Percentiles rank a stretch among this genome's conserved stretches.
phyloP scores from a whole-genome alignment of 2,113 vertebrate species.

The Callipepla squamata region DNA sequence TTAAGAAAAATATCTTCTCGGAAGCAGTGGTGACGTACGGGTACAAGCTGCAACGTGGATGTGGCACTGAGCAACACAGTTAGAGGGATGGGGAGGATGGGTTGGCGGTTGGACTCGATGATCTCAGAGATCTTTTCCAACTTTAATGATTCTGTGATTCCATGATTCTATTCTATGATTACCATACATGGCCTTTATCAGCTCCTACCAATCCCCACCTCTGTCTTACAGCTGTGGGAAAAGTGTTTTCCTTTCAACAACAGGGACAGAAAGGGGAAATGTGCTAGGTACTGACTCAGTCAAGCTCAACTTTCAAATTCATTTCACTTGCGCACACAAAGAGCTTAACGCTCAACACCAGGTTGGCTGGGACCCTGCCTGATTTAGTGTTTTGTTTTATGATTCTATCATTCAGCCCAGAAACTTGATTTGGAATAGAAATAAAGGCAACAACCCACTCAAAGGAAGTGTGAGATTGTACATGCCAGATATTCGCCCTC shows the following conservation, averaged over 20 bases:
- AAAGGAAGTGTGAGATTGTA: not conserved
- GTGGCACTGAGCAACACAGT: too few species aligned
- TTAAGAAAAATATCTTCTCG: too few species aligned
- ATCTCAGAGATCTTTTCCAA: too few species aligned
- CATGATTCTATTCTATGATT: too few species aligned
- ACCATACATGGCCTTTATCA: rapidly evolving
- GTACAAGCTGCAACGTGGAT: too few species aligned
- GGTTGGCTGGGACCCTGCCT: too few species aligned
- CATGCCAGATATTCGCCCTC: not conserved
- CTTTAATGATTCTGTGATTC: too few species aligned
- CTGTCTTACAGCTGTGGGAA: rapidly evolving
- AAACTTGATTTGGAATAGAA: not conserved
- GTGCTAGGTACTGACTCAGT: not conserved
- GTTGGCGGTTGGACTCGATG: too few species aligned
- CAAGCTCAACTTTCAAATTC: not conserved
- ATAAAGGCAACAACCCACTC: not conserved
- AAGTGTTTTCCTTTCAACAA: not conserved
- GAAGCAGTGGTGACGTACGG: too few species aligned
- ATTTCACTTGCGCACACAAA: not conserved
- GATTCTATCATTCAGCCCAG: not conserved
- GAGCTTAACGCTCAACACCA: not conserved
- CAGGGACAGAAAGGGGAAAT: not conserved
- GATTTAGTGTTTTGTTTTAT: too few species aligned
- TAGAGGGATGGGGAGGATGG: too few species aligned
- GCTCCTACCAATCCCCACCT: not conserved